Evolutionary conservation across 2,797 vertebrate genomes (phyloP), one percentile per base, ranked within the genome.

Genomic region (Sebastes nivosus): DNA sequence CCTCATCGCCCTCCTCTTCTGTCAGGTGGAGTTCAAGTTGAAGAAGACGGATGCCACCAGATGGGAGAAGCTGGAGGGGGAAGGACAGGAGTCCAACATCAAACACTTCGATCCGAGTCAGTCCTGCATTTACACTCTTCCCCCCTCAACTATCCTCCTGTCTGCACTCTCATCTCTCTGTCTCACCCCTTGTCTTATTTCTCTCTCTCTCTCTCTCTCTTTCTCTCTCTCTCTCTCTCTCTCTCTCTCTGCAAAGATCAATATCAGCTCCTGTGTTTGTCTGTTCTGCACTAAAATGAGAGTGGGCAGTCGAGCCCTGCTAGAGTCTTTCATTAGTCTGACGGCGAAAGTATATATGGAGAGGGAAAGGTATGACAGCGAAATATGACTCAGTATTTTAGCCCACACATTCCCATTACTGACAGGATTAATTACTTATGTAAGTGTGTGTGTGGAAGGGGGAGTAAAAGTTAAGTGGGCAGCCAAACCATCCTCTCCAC

Each of bases 21-120:
- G 78, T 87, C 91, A 99, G 98, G 93, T 99, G 92, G 98, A 99
- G 94, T 97, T 99, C 94, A 99, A 98, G 96, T 97, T 99, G 97
- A 99, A 97, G 95, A 99, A 99, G 90, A 96, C 96, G 10, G 97
- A 99, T 87, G 97, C 95, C 81, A 93, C 97, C 86, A 97, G 95
- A 91, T 96, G 96, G 96, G 95, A 96, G 88, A 95, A 92, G 88
- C 95, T 96, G 85, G 94, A 96, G 89, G 95, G 95, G 83, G 94
- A 95, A 87, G 93, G 91, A 89, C 90, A 92, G 83, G 90, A 94
- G 88, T 88, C 93, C 88, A 92, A 81, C 92, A 87, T 95, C 91
- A 95, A 94, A 91, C 94, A 94, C 91, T 95, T 95, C 89, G 52
- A 89, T 88, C 94, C 95, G 1, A 87, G 95, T 96, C 84, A 94